Conservation (phyloP, 2,113 vertebrate species). For the Labeo catla region DNA sequence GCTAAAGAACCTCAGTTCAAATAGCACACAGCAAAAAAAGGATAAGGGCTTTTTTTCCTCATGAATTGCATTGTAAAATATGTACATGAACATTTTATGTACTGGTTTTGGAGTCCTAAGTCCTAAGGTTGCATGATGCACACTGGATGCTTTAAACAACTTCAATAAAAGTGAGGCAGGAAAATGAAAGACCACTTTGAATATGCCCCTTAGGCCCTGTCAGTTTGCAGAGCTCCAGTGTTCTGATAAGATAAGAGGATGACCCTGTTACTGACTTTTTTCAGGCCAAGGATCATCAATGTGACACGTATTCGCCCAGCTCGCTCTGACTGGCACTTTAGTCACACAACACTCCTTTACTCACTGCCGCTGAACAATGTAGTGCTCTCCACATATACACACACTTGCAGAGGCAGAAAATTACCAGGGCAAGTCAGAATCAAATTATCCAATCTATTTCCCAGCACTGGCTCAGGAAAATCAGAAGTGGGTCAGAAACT, state of each 20-base stretch:
- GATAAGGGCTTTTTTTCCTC: not conserved
- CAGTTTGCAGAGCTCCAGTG: constrained; percentile 42
- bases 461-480: constrained; percentile 18
- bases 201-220: constrained; percentile 9
- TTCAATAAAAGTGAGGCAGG: not conserved
- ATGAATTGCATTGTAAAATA: not conserved
- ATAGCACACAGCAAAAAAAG: not conserved
- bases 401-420: not conserved
- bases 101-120: not conserved
- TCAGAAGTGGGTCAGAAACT: constrained; percentile 19
- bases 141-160: not conserved
- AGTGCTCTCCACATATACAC: constrained; percentile 13
- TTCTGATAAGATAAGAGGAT: constrained; percentile 48
- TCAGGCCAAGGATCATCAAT: constrained; percentile 68
- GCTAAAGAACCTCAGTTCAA: not conserved
- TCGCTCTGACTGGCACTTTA: constrained; percentile 25
- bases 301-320: constrained; percentile 72
- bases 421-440: not conserved
- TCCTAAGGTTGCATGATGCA: not conserved
- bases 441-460: constrained; percentile 29
- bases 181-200: constrained; percentile 43
- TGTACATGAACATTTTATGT: not conserved
- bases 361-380: constrained; percentile 1
- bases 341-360: constrained; percentile 19
- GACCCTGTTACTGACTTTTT: constrained; percentile 65